Conservation (phyloP, 2,113 vertebrate species). For the Collichthys lucidus region DNA sequence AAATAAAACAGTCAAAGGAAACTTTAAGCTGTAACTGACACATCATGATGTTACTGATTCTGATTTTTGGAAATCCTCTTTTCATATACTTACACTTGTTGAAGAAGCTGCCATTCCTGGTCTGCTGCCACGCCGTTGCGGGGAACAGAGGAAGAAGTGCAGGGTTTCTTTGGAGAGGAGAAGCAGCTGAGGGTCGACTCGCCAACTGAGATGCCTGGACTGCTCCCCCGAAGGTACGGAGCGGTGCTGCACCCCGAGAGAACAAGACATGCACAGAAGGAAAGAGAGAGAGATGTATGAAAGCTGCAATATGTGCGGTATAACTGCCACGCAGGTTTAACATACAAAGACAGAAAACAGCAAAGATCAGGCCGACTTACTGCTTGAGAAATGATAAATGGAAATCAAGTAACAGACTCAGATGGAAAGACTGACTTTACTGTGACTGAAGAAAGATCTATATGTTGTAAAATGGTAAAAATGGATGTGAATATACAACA, state of each 20-base stretch:
- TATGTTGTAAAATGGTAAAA: no score
- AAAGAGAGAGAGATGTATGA: not conserved
- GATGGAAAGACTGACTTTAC: no score
- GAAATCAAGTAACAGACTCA: not conserved
- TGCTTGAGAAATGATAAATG: not conserved
- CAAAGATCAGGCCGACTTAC: not conserved
- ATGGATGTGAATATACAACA: no score
- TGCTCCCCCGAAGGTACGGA: constrained; percentile 30
- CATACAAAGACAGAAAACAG: not conserved
- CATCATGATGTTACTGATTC: not conserved
- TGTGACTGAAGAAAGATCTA: no score
- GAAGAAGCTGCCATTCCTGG: constrained; percentile 79
- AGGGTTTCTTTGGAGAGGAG: constrained; percentile 42
- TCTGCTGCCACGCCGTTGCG: constrained; percentile 61
- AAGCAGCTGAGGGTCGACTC: constrained; percentile 13
- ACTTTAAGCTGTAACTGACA: not conserved
- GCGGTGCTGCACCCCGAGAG: constrained; percentile 49
- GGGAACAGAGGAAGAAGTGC: constrained; percentile 10
- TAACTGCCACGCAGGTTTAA: not conserved
- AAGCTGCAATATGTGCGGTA: not conserved
- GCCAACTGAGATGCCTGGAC: constrained; percentile 36
- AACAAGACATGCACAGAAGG: not conserved
- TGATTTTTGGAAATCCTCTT: not conserved
- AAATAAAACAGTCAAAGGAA: not conserved
- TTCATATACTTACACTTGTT: constrained; percentile 77